These are phyloP conservation scores for Thunnus maccoyii DNA, from an alignment of 2,113 vertebrate genomes.

Conservation along the genomic window DNA sequence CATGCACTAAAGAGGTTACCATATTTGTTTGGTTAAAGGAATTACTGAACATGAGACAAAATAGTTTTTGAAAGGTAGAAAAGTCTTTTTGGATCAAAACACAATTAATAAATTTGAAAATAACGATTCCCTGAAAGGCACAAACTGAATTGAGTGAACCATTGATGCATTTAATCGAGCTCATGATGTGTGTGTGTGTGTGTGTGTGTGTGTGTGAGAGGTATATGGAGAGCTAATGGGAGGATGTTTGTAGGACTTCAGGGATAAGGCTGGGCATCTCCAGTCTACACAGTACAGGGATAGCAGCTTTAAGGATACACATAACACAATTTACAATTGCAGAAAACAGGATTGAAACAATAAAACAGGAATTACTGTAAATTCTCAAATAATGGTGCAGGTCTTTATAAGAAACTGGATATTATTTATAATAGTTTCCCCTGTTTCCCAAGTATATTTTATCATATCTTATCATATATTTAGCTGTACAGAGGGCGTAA, in stretches of 20 bases:
- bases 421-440: too few relatives aligned
- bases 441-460: too few relatives aligned
- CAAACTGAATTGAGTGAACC: slow-evolving; percentile 41
- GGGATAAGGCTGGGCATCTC: slow-evolving; percentile 69
- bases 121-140: slow-evolving; percentile 29
- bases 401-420: too few relatives aligned
- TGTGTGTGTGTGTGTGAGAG: slow-evolving; percentile 21
- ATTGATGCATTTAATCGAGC: neutral
- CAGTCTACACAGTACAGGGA: slow-evolving; percentile 53
- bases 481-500: too few relatives aligned
- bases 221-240: slow-evolving; percentile 28
- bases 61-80: too few relatives aligned
- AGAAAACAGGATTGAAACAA: slow-evolving; percentile 48
- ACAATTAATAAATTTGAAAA: neutral
- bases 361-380: slow-evolving; percentile 47
- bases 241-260: slow-evolving; percentile 35
- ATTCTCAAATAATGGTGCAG: slow-evolving; percentile 44
- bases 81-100: neutral
- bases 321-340: slow-evolving; percentile 58
- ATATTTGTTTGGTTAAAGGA: slow-evolving; percentile 11
- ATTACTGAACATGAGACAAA: too few relatives aligned
- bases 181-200: neutral
- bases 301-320: slow-evolving; percentile 73
- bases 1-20: neutral
- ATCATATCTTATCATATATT: too few relatives aligned